Evolutionary conservation across 2,113 vertebrate genomes (phyloP).

Genomic region (Campylorhamphus procurvoides): DNA sequence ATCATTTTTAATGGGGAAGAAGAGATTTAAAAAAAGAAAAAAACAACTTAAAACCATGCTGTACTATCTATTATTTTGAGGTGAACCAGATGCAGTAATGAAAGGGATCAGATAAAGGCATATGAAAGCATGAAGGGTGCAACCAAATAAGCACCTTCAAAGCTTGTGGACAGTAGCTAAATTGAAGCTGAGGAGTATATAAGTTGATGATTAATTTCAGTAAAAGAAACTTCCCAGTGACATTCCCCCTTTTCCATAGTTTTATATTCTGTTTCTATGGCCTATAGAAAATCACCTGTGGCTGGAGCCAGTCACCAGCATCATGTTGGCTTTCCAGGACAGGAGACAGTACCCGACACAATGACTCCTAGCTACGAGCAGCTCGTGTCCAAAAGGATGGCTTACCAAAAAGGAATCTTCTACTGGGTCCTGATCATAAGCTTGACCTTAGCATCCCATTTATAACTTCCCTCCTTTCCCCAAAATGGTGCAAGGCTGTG

Average conservation of each 20-base stretch:
- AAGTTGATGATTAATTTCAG: background rate
- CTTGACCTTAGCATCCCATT: background rate
- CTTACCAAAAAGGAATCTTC: background rate
- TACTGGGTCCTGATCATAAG: background rate
- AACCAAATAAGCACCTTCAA: background rate
- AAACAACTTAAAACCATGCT: background rate
- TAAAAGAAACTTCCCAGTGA: background rate
- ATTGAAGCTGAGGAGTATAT: background rate
- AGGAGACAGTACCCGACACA: background rate
- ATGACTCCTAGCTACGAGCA: background rate
- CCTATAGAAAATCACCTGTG: background rate
- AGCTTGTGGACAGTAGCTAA: background rate
- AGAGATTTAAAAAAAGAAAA: background rate
- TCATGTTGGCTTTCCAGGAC: background rate
- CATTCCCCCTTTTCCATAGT: background rate
- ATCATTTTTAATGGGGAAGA: background rate
- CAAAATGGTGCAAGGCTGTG: accelerated
- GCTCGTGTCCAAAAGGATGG: background rate
- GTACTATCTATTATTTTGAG: background rate
- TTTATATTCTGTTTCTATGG: background rate
- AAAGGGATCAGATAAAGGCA: background rate
- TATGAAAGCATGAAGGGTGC: background rate
- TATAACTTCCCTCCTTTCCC: background rate
- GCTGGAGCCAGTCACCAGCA: background rate
- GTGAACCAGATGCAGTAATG: background rate